Evolutionary conservation across 2,888 invertebrate species (phyloP).

Genomic region (Biston betularia): DNA sequence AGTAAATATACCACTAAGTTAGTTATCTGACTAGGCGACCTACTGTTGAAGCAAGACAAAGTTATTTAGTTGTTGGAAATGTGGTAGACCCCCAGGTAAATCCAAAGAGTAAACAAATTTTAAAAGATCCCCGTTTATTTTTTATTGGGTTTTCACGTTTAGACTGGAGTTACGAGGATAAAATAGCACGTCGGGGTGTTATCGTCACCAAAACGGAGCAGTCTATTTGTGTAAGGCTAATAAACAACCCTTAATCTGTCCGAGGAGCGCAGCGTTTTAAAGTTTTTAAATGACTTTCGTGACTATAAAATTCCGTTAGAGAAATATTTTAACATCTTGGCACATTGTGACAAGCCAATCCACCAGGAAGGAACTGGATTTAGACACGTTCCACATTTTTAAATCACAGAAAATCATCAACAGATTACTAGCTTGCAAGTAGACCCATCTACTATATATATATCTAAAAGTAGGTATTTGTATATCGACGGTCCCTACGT

Average conservation of each 20-base stretch:
- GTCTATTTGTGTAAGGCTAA: constrained; percentile 28
- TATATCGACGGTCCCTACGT: too few relatives aligned
- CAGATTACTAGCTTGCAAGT: neutral
- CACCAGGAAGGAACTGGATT: neutral
- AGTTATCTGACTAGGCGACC: too few relatives aligned
- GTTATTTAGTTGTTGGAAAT: too few relatives aligned
- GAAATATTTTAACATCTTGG: neutral
- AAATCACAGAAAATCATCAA: neutral
- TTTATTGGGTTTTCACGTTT: constrained; percentile 21
- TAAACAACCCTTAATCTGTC: constrained; percentile 26
- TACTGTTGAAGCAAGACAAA: too few relatives aligned
- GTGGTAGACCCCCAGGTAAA: constrained; percentile 11
- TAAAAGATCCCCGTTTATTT: constrained; percentile 25
- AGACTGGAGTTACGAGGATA: constrained; percentile 6
- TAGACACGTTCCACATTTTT: neutral
- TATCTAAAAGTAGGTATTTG: too few relatives aligned
- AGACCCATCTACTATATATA: too few relatives aligned
- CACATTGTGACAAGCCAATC: neutral
- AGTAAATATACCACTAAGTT: too few relatives aligned
- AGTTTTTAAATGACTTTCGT: constrained; percentile 13
- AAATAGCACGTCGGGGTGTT: constrained; percentile 9
- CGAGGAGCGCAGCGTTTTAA: constrained; percentile 12
- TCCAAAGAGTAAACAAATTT: constrained; percentile 7
- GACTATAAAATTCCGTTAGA: constrained; percentile 10
- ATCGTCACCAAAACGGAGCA: constrained; percentile 21